Evolutionary conservation across 2,888 invertebrate species (phyloP).

Genomic region (Pollenia labialis): DNA sequence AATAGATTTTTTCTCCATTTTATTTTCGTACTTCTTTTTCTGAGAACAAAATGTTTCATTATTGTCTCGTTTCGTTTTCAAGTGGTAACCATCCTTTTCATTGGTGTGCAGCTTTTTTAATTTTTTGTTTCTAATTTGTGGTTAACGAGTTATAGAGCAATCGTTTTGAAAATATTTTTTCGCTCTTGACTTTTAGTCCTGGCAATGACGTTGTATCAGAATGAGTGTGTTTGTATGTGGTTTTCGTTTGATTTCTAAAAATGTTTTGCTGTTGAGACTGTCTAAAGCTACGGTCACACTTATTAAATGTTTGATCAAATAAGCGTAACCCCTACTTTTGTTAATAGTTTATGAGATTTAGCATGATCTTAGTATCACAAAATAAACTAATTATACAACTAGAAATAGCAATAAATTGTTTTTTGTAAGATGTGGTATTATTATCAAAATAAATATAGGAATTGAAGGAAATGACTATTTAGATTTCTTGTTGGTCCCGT

Average conservation of each 20-base stretch:
- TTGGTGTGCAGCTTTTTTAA: slow-evolving; percentile 10
- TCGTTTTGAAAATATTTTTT: slow-evolving; percentile 18
- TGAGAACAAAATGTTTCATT: slow-evolving; percentile 4
- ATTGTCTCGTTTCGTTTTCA: slow-evolving; percentile 52
- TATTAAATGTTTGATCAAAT: no score
- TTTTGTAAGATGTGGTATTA: no score
- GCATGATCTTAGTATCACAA: no score
- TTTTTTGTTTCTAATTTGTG: slow-evolving; percentile 46
- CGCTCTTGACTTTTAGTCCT: slow-evolving; percentile 4
- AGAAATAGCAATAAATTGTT: no score
- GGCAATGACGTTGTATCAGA: background rate
- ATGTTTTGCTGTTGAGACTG: slow-evolving; percentile 47
- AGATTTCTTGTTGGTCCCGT: no score
- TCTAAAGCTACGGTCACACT: no score
- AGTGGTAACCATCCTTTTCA: slow-evolving; percentile 15
- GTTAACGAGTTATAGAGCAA: slow-evolving; percentile 54
- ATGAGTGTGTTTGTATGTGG: background rate
- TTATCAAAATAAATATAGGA: no score
- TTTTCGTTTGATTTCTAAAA: slow-evolving; percentile 48
- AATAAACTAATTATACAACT: no score
- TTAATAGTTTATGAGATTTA: no score
- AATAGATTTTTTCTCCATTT: slow-evolving; percentile 39
- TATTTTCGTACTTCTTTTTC: background rate
- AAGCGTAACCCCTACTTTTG: no score
- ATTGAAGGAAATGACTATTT: no score